These are phyloP conservation scores for Osmerus eperlanus DNA, from an alignment of 2,113 vertebrate species.

Conservation along the genomic window DNA sequence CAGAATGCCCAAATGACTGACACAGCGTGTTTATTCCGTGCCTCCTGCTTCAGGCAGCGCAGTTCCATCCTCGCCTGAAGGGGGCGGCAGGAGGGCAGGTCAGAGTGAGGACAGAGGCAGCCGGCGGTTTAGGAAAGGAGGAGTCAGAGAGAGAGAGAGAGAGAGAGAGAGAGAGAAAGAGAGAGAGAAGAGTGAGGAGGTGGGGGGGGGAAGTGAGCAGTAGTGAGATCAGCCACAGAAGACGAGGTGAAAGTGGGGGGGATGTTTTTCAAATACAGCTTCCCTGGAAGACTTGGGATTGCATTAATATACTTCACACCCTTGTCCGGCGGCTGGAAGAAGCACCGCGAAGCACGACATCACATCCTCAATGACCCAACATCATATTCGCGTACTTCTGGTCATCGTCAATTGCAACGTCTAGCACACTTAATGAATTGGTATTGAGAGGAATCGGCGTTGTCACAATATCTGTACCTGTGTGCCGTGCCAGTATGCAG, in stretches of 20 bases:
- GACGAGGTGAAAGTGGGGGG: conserved; percentile 11
- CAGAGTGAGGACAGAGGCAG: conserved; percentile 61
- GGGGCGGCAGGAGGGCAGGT: conserved; percentile 59
- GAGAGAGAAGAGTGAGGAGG: neutral
- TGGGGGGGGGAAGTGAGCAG: conserved; percentile 25
- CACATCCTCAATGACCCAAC: too few species aligned
- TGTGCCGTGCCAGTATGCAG: conserved; percentile 92
- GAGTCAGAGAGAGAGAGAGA: neutral
- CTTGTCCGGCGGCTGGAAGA: neutral
- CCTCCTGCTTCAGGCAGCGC: conserved; percentile 93
- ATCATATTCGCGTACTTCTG: too few species aligned
- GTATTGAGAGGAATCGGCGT: neutral
- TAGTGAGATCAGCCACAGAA: conserved; percentile 50
- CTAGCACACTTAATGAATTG: too few species aligned
- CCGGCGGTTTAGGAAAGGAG: conserved; percentile 49
- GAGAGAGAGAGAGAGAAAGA: neutral
- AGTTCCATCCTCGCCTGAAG: conserved; percentile 91
- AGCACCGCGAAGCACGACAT: neutral
- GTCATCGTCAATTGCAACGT: too few species aligned
- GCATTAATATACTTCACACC: neutral
- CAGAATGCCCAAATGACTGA: conserved; percentile 98
- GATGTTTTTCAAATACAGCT: conserved; percentile 3
- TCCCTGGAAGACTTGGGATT: neutral
- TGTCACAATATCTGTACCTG: conserved; percentile 87
- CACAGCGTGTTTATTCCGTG: conserved; percentile 92